Conservation (phyloP, 2,888 invertebrate species). For the Raillietiella orientalis region DNA sequence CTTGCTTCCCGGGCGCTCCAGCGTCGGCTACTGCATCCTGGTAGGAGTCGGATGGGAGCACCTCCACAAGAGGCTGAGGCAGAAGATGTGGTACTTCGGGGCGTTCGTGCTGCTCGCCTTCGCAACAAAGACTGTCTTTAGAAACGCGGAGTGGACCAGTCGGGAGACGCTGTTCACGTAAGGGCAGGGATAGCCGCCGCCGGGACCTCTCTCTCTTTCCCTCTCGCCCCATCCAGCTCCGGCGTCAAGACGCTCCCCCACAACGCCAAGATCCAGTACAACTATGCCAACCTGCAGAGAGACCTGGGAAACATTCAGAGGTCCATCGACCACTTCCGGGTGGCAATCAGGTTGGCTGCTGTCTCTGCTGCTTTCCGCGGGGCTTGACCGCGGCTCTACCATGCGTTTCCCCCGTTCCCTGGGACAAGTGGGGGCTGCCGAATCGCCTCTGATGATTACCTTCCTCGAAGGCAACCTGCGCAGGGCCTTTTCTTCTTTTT, state of each 20-base stretch:
- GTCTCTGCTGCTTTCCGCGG: not conserved
- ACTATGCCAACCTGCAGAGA: conserved; percentile 51
- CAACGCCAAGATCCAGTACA: conserved; percentile 69
- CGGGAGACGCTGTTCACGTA: conserved; percentile 41
- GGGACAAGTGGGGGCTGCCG: not conserved
- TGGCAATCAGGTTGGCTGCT: conserved; percentile 33
- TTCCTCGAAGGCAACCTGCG: not conserved
- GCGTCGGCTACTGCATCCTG: conserved; percentile 43
- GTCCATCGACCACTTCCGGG: conserved; percentile 41
- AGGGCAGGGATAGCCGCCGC: conserved; percentile 9
- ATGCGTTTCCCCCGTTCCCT: not conserved
- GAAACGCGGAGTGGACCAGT: conserved; percentile 43
- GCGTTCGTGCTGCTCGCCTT: conserved; percentile 18
- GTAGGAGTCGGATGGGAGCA: conserved; percentile 34
- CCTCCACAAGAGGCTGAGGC: conserved; percentile 4
- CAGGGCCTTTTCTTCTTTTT: too few relatives aligned
- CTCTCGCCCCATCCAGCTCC: conserved; percentile 21
- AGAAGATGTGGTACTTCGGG: not conserved
- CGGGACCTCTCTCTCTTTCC: too few relatives aligned
- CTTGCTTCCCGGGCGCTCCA: too few relatives aligned
- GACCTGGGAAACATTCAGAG: conserved; percentile 34
- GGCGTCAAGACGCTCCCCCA: conserved; percentile 42
- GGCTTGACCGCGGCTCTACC: not conserved
- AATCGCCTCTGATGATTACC: not conserved
- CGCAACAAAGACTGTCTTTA: conserved; percentile 26